Base-by-base conservation (phyloP, 2,888 invertebrate genomes). In the Diaperis boleti region DNA sequence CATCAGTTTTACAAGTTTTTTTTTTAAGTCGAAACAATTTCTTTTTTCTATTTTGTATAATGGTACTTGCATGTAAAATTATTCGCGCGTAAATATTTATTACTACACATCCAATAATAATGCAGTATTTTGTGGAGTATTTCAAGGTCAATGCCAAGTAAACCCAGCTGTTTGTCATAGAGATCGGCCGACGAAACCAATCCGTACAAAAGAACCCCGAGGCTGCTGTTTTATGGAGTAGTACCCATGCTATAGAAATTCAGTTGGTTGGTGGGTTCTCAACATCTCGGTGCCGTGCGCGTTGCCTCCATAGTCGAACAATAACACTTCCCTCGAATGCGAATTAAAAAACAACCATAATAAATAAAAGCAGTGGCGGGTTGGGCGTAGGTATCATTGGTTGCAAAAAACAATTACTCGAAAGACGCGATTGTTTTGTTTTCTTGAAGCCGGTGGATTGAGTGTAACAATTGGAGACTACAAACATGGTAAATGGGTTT, bases 171-270 rank as follows among this genome's bases (percentile, higher is more conserved):
- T 62, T 62, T 22, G 47, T 62, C 52, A 35, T 33, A 29, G 35
- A 59, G 49, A 59, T 59, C 59, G 52, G 13, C 33, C 59, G 17
- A 39, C 59, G 59, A 49, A 50, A 60, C 52, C 52, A 60, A 60
- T 60, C 60, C 45, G 60, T 52, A 50, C 50, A 60, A 60, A 60
- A 52, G 52, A 60, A 41, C 60, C 55, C 59, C 60, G 52, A 60
- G 44, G 60, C 60, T 33, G 60, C 31, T 41, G 22, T 17, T 56
- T 49, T 47, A 47, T 59, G 59, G 47, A 47, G 59, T 33, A 59
- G 60, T 52, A 60, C 60, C 59, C 52, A 60, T 50, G 41, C 59
- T 18, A 31, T 10, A 33, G 45, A 49, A 11, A 49, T 59, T 59
- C 59, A 59, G 59, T 59, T 50, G 59, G 49, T 59, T 49, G 50